These are phyloP conservation scores for Halocaridina rubra DNA, from an alignment of 2,888 invertebrate species.

Conservation along the genomic window DNA sequence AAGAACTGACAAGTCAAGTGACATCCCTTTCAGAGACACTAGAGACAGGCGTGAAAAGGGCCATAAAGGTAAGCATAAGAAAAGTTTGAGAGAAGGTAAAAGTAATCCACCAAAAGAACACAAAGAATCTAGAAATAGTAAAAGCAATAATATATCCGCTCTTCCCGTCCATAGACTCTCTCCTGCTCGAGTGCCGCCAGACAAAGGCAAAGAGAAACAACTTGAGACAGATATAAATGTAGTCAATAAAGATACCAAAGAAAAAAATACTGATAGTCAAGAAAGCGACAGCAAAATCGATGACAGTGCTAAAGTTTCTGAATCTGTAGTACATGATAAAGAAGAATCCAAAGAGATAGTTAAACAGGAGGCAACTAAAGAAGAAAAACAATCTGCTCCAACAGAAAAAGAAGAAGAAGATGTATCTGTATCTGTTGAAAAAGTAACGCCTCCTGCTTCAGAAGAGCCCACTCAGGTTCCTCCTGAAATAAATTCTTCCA, in stretches of 20 bases:
- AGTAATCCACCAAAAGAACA: not conserved
- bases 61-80: slow-evolving; percentile 12
- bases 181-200: slow-evolving; percentile 14
- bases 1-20: not conserved
- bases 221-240: not conserved
- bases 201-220: slow-evolving; percentile 6
- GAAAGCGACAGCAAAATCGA: too few species aligned
- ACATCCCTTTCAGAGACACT: not conserved
- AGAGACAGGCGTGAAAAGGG: slow-evolving; percentile 26
- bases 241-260: not conserved
- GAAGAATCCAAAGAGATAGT: too few species aligned
- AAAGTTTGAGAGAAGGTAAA: not conserved
- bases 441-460: slow-evolving; percentile 13
- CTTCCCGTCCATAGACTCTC: not conserved
- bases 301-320: too few species aligned
- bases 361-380: too few species aligned
- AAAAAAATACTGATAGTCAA: not conserved
- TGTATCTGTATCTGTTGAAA: not conserved
- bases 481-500: too few species aligned
- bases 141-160: slow-evolving; percentile 15
- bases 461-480: too few species aligned
- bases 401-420: not conserved
- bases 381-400: too few species aligned
- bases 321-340: too few species aligned
- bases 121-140: not conserved